Evolutionary conservation across 2,797 vertebrate genomes (phyloP), one percentile per base, ranked within the genome.

Genomic region (Eulemur coronatus): DNA sequence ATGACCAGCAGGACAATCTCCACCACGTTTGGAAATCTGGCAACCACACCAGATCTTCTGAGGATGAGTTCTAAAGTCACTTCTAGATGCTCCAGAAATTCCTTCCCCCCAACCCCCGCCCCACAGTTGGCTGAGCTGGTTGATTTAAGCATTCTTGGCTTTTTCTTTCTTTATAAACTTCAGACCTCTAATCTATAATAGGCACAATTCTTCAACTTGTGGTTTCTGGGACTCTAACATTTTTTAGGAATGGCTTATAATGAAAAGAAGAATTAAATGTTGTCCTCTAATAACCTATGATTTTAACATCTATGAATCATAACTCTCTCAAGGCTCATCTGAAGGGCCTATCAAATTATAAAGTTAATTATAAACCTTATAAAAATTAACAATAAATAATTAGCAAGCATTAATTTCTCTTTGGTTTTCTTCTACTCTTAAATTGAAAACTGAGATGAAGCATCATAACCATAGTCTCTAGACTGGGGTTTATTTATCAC

Each of bases 341-440:
- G 38, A 90, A 72, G 22, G 26, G 43, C 14, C 52, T 80, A 2
- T 78, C 33, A 78, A 52, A 78, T 78, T 52, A 22, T 33, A 57
- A 91, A 41, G 41, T 84, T 86, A 90, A 93, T 55, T 87, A 78
- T 78, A 33, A 92, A 48, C 50, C n/a, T 86, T 81, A 24, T 79
- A 88, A 92, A 92, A 78, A 86, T 82, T 63, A 91, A 70, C 46
- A 94, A 95, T 94, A 89, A 97, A 89, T 61, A 28, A 85, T 59
- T 89, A 92, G 52, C 69, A 92, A 92, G 52, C 35, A 95, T 52
- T 82, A 13, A 89, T 87, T 94, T 95, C 59, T 94, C 70, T 26
- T 78, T 91, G 72, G 8, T 59, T 92, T 95, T 85, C 48, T 82
- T 84, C 12, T 48, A 65, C 0, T 65, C 38, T 81, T 26, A 61